Conservation (phyloP, 2,888 invertebrate species). For the Alentia gelatinosa region DNA sequence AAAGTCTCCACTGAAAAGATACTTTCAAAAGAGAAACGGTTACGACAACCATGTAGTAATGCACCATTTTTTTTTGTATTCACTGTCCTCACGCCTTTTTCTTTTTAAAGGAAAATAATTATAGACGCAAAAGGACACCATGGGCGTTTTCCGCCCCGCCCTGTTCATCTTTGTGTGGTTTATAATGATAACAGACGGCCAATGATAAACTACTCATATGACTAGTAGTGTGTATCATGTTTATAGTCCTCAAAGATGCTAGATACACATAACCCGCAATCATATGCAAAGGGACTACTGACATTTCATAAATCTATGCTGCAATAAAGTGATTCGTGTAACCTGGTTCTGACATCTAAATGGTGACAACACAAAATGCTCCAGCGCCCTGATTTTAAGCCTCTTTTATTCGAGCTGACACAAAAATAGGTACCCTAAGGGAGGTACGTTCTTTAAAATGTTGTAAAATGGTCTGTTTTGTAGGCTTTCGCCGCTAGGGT, state of each 20-base stretch:
- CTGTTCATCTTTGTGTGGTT: too few species aligned
- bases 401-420: neutral
- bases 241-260: neutral
- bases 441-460: neutral
- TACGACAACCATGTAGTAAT: neutral
- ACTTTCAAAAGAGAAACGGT: neutral
- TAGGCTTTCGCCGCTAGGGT: neutral
- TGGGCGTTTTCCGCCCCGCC: too few species aligned
- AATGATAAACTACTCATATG: neutral
- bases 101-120: neutral
- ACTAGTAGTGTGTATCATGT: neutral
- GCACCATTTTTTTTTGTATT: neutral
- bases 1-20: neutral
- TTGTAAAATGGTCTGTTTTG: neutral
- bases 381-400: neutral
- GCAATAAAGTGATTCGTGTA: neutral
- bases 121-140: neutral
- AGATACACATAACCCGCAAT: neutral
- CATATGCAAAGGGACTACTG: neutral
- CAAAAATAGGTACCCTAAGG: neutral
- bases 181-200: neutral
- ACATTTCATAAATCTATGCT: neutral
- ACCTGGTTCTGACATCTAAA: neutral
- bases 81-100: neutral
- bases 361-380: neutral